Conservation (phyloP, 1,140 invertebrate species). For the Bactericera cockerelli region DNA sequence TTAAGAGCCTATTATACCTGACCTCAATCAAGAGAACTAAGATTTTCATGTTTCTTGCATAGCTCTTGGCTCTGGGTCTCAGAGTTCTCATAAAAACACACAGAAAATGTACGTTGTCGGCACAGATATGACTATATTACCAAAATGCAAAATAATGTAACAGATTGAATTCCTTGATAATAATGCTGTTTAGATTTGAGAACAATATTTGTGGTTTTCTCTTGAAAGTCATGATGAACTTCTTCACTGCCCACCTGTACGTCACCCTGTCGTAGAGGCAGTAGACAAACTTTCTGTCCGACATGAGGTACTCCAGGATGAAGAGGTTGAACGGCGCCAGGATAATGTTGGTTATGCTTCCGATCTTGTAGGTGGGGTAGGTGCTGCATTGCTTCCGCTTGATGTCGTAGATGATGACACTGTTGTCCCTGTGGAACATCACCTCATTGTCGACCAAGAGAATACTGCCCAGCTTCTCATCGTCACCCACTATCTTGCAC, state of each 20-base stretch:
- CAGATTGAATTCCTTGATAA: not conserved
- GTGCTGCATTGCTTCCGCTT: not conserved
- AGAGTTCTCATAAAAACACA: no score
- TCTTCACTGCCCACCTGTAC: not conserved
- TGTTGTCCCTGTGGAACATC: slow-evolving; percentile 3
- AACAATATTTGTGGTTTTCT: not conserved
- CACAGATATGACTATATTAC: no score
- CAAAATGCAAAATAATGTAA: slow-evolving; percentile 1
- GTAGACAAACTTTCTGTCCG: slow-evolving; percentile 2
- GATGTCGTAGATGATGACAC: not conserved
- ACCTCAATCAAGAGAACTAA: no score
- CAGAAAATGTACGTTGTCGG: no score
- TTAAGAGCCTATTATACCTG: no score
- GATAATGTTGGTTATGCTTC: not conserved
- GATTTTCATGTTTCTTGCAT: no score
- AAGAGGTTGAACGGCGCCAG: not conserved
- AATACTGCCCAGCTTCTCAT: not conserved
- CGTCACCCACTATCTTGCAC: not conserved
- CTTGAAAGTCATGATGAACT: not conserved
- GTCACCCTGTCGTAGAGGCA: not conserved
- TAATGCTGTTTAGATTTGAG: not conserved
- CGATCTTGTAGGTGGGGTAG: not conserved
- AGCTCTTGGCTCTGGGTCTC: no score
- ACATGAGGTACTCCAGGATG: not conserved
- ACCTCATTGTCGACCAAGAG: not conserved